These are phyloP conservation scores for Vespertilio murinus DNA, from an alignment of 2,797 vertebrate species.

Conservation along the genomic window DNA sequence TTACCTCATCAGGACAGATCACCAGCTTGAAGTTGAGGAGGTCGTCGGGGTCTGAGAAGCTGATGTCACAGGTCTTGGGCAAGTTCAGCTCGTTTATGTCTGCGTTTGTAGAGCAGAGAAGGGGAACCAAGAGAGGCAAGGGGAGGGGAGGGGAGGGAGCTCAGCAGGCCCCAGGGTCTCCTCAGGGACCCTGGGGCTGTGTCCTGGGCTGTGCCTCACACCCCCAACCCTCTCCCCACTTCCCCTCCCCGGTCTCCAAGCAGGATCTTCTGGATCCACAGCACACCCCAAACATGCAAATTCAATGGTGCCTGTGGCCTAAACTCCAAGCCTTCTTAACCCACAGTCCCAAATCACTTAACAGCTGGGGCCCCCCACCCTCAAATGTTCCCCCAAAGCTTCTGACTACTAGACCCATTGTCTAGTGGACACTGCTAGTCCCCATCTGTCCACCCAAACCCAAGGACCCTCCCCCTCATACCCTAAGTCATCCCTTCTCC, in stretches of 20 bases:
- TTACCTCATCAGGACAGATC: constrained; percentile 96
- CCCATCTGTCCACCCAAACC: not conserved
- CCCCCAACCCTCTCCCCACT: not conserved
- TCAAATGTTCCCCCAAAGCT: not conserved
- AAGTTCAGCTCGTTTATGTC: constrained; percentile 97
- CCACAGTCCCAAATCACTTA: not conserved
- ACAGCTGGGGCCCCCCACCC: not conserved
- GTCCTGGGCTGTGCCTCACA: not conserved
- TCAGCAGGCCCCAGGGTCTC: not conserved
- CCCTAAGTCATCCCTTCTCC: not conserved
- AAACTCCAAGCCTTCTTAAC: not conserved
- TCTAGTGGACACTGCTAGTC: not conserved
- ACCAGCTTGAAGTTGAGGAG: constrained; percentile 97
- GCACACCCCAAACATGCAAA: not conserved
- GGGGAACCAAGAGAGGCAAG: not conserved
- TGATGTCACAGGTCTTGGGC: constrained; percentile 96
- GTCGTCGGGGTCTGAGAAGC: constrained; percentile 95
- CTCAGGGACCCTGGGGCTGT: not conserved
- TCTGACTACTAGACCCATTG: not conserved
- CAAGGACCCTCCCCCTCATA: not conserved
- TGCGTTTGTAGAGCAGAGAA: constrained; percentile 72
- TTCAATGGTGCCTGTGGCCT: not conserved
- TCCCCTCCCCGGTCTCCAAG: not conserved
- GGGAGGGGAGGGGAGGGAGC: not conserved
- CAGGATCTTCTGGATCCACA: not conserved